A percentile compares a stretch with the other conserved stretches of the same genome.
These are phyloP conservation scores for Fissipunctia ypsillon DNA, from an alignment of 2,888 invertebrate species.

Conservation along the genomic window DNA sequence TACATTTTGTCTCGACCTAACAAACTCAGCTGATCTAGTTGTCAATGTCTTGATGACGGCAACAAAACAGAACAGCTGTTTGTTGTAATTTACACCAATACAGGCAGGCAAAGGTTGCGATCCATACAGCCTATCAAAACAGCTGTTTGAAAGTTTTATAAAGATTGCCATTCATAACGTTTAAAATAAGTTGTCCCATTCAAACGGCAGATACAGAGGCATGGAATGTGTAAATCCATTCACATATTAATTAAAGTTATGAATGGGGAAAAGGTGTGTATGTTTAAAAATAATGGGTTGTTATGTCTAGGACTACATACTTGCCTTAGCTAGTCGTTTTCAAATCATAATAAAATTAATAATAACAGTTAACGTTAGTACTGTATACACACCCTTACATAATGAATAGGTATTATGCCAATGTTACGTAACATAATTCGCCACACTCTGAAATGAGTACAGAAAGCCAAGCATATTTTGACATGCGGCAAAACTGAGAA, in stretches of 20 bases:
- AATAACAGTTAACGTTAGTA: background rate
- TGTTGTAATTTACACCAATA: background rate
- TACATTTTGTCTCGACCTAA: background rate
- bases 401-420: constrained; percentile 14
- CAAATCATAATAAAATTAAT: background rate
- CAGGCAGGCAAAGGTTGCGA: background rate
- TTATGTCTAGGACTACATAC: constrained; percentile 6
- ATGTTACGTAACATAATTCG: constrained; percentile 22
- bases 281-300: background rate
- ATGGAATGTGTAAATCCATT: background rate
- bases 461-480: background rate
- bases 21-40: background rate
- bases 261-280: background rate
- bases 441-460: constrained; percentile 17
- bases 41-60: background rate
- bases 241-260: background rate
- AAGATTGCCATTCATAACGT: background rate
- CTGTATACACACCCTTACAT: constrained; percentile 11
- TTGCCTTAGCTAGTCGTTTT: background rate
- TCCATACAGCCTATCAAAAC: constrained; percentile 5
- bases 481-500: background rate
- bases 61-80: constrained; percentile 31
- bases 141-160: constrained; percentile 3
- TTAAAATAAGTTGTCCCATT: constrained; percentile 7
- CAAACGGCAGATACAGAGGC: background rate